Conservation (phyloP, 1,140 invertebrate genomes). For the Brachionus asplanchnoidis region DNA sequence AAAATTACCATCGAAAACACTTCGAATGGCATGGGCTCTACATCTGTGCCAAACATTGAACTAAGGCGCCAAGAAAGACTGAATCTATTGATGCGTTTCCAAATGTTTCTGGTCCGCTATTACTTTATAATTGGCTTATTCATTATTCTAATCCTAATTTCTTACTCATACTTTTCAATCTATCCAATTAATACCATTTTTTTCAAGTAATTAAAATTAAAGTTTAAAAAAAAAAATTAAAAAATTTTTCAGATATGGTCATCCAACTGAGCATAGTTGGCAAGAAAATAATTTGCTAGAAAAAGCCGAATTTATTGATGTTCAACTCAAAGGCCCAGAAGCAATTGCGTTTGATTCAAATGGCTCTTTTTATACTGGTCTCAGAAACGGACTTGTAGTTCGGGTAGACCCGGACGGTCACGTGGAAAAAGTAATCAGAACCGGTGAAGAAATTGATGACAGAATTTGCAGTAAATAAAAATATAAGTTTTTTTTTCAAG, state of each 20-base stretch:
- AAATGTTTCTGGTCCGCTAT: neutral
- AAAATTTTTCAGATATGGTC: neutral
- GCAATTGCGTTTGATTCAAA: conserved; percentile 8
- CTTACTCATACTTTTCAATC: conserved; percentile 4
- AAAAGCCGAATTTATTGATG: conserved; percentile 8
- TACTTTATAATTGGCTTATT: conserved; percentile 4
- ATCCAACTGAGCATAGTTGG: neutral
- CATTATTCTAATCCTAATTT: neutral
- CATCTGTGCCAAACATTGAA: neutral
- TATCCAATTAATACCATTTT: conserved; percentile 29
- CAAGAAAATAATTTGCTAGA: neutral
- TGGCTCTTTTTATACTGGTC: conserved; percentile 24
- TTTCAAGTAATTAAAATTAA: neutral
- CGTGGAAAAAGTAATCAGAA: conserved; percentile 11
- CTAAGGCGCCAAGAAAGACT: neutral
- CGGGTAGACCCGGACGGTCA: conserved; percentile 3
- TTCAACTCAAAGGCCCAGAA: conserved; percentile 32
- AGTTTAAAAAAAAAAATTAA: neutral
- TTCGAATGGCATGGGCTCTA: neutral
- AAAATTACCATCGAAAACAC: neutral
- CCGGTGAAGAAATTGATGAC: conserved; percentile 6
- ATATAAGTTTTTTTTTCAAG: neutral
- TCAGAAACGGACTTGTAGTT: conserved; percentile 7
- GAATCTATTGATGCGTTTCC: neutral
- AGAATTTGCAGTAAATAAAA: neutral